Conservation (phyloP, 1,140 invertebrate genomes). For the Drusus annulatus region DNA sequence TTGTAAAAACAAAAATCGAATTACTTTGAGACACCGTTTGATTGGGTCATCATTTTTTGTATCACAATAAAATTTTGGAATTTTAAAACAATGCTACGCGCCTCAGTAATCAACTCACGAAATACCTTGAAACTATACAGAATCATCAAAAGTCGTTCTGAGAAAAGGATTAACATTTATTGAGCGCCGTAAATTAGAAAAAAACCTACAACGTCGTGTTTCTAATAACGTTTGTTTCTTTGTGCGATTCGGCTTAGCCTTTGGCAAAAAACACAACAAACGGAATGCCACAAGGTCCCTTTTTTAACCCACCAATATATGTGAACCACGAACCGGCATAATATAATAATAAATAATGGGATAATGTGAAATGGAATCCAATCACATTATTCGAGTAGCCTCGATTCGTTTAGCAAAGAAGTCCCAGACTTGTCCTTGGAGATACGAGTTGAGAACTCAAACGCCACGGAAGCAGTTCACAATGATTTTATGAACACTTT, state of each 20-base stretch:
- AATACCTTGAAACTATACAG: background rate
- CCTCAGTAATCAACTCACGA: background rate
- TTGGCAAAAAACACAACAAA: slow-evolving; percentile 7
- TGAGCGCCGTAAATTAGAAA: background rate
- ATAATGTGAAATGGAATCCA: too few species aligned
- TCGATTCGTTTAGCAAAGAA: background rate
- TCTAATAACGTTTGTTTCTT: background rate
- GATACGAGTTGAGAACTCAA: too few species aligned
- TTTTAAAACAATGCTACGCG: background rate
- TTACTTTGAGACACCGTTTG: too few species aligned
- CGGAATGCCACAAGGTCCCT: slow-evolving; percentile 3
- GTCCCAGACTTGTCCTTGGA: too few species aligned
- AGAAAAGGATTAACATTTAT: background rate
- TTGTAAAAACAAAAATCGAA: too few species aligned
- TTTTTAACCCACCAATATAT: slow-evolving; percentile 5
- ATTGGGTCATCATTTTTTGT: too few species aligned
- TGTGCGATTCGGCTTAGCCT: background rate
- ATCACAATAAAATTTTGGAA: too few species aligned
- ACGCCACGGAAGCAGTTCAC: too few species aligned
- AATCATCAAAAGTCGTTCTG: background rate
- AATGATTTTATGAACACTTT: too few species aligned
- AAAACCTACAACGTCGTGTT: background rate
- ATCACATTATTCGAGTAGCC: background rate
- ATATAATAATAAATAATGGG: too few species aligned
- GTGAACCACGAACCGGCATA: background rate